Evolutionary conservation across 2,797 vertebrate species (phyloP).

Genomic region (Catostomus latipinnis): DNA sequence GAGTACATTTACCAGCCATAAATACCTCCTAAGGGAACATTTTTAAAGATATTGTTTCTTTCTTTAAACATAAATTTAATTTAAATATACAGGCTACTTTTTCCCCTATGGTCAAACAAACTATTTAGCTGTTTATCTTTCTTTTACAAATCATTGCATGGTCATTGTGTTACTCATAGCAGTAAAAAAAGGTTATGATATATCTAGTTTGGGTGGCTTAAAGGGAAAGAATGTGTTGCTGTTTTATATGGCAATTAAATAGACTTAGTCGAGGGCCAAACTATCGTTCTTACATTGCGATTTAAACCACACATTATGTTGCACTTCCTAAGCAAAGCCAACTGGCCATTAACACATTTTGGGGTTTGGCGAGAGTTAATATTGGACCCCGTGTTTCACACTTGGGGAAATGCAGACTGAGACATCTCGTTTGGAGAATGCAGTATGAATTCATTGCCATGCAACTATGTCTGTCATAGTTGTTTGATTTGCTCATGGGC

Average conservation of each 20-base stretch:
- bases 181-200: too few relatives aligned
- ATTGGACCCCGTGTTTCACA: background rate
- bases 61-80: background rate
- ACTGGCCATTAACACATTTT: too few relatives aligned
- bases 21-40: background rate
- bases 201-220: too few relatives aligned
- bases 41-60: background rate
- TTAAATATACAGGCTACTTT: background rate
- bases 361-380: too few relatives aligned
- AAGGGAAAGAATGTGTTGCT: background rate
- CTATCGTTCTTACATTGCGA: too few relatives aligned
- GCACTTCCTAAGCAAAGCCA: too few relatives aligned
- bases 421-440: background rate
- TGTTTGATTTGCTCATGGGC: background rate
- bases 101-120: background rate
- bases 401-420: background rate
- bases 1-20: background rate
- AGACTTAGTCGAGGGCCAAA: too few relatives aligned
- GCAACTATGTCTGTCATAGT: background rate
- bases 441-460: background rate
- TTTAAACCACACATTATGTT: too few relatives aligned
- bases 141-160: too few relatives aligned
- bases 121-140: background rate
- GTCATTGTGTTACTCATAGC: too few relatives aligned
- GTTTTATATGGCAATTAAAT: background rate